These are phyloP conservation scores for Condylostylus longicornis DNA, from an alignment of 1,140 invertebrate species.

Conservation along the genomic window DNA sequence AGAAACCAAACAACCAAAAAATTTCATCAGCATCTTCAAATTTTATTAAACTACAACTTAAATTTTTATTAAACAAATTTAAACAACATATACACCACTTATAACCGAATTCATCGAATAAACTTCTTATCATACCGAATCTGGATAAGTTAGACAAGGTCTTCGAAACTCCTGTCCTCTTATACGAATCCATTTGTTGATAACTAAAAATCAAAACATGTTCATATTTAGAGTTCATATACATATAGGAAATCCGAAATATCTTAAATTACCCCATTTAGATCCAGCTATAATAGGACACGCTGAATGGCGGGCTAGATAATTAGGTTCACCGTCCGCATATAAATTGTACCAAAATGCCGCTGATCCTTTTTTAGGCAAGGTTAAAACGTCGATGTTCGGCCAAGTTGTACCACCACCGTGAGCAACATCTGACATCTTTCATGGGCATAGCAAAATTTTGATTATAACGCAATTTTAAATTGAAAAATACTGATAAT, in stretches of 20 bases:
- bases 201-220: background rate
- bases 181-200: background rate
- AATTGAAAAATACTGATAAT: conserved; percentile 53
- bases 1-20: too few relatives aligned
- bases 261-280: conserved; percentile 78
- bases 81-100: too few relatives aligned
- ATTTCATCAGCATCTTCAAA: too few relatives aligned
- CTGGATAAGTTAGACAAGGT: too few relatives aligned
- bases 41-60: too few relatives aligned
- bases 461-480: background rate
- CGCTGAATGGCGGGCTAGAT: conserved; percentile 80
- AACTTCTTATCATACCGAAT: too few relatives aligned
- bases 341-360: conserved; percentile 94
- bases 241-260: too few relatives aligned
- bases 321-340: conserved; percentile 77
- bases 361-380: conserved; percentile 76
- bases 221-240: background rate
- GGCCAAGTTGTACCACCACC: conserved; percentile 93
- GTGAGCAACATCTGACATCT: conserved; percentile 90
- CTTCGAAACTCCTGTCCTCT: background rate
- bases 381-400: conserved; percentile 58
- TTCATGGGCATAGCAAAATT: too few relatives aligned
- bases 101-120: too few relatives aligned
- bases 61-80: too few relatives aligned
- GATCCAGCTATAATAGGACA: conserved; percentile 93